A percentile compares a stretch with the other conserved stretches of the same genome.
These are phyloP conservation scores for Microhierax caerulescens DNA, from an alignment of 2,797 vertebrate species.

Conservation along the genomic window DNA sequence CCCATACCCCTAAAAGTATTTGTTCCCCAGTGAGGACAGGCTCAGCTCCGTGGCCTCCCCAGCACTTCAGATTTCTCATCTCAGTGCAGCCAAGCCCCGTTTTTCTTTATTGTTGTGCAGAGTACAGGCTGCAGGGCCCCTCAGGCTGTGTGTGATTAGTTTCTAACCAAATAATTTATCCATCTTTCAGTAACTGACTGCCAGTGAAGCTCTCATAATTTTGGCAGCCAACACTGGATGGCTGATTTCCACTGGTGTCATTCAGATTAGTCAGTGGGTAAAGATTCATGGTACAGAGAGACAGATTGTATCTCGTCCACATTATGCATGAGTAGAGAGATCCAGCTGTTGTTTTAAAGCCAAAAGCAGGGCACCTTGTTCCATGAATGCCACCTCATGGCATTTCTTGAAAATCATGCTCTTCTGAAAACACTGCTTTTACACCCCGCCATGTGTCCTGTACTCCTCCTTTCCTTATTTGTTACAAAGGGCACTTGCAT, in stretches of 20 bases:
- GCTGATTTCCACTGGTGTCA: conserved; percentile 49
- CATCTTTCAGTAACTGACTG: conserved; percentile 46
- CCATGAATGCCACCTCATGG: neutral
- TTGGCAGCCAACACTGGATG: conserved; percentile 17
- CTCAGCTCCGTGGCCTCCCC: neutral
- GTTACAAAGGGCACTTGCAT: neutral
- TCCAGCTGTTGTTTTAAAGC: neutral
- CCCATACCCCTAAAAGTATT: neutral
- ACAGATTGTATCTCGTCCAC: conserved; percentile 23
- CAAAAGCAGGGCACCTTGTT: neutral
- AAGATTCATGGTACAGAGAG: neutral
- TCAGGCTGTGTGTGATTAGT: conserved; percentile 34
- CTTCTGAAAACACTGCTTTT: neutral
- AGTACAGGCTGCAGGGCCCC: neutral
- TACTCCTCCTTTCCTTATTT: neutral
- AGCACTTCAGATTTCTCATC: neutral
- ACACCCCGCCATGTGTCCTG: neutral
- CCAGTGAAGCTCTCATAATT: conserved; percentile 23
- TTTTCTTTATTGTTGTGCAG: conserved; percentile 14
- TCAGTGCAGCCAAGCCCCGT: neutral
- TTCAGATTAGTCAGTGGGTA: conserved; percentile 39
- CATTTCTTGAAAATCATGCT: neutral
- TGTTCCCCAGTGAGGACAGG: neutral
- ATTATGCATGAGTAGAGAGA: neutral
- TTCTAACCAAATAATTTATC: conserved; percentile 57